Conservation (phyloP, 2,113 vertebrate genomes). For the Cinclus cinclus region DNA sequence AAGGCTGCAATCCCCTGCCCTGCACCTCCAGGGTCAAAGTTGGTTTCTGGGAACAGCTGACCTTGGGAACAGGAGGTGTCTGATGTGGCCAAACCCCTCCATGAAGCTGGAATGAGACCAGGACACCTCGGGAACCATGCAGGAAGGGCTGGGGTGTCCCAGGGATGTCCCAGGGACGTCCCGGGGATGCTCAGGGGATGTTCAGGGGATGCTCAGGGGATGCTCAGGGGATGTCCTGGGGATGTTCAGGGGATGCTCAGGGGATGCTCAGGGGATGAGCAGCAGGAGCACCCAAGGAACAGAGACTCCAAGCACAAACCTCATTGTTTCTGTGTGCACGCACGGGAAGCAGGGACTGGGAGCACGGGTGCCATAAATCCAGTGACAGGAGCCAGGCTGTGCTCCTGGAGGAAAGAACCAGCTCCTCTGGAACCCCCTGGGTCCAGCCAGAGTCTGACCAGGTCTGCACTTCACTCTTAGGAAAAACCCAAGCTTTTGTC, state of each 20-base stretch:
- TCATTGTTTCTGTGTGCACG: no score
- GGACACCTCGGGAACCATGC: fast-evolving
- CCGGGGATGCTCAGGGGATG: not conserved
- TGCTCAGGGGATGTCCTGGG: fast-evolving
- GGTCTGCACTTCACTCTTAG: fast-evolving
- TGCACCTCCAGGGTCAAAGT: not conserved
- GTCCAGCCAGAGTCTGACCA: not conserved
- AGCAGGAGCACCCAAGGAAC: no score
- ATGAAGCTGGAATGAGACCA: not conserved
- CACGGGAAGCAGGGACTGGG: no score
- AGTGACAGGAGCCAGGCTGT: no score
- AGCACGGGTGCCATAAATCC: no score
- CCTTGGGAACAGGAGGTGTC: not conserved
- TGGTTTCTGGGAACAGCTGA: not conserved
- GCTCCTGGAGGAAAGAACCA: not conserved
- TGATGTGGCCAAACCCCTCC: fast-evolving
- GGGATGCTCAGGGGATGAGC: no score
- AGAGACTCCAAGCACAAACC: no score
- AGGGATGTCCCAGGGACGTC: no score
- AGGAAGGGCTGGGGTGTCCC: no score
- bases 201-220: not conserved
- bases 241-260: fast-evolving
- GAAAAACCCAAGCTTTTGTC: fast-evolving
- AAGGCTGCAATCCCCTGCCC: not conserved
- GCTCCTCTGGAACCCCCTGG: not conserved